Base-by-base conservation (phyloP, 2,797 vertebrate genomes). In the Tapera naevia region DNA sequence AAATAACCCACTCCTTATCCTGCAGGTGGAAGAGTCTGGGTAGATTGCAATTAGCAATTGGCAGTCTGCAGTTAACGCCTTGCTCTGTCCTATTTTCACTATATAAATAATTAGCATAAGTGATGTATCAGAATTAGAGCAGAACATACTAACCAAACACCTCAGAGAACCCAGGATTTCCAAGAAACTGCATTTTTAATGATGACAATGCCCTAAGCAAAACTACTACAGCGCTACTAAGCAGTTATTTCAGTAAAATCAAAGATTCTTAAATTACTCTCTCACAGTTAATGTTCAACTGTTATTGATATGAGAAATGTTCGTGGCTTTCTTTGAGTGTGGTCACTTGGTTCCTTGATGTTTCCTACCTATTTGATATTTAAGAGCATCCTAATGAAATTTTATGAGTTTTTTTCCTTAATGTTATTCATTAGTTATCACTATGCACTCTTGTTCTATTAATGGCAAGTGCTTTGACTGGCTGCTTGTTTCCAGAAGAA, bases 391-490 rank as follows among this genome's bases (percentile, higher is more conserved):
- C 17, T 45, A 39, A 57, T 58, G 67, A 62, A 46, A 27, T 2
- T 0, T 21, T 16, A 22, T 11, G 0, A 0, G 0, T 62, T 72
- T 97, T 72, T 97, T 97, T 98, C 89, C 98, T 98, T 97, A 97
- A 92, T 41, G 23, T 30, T 71, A 25, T 15, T 75, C 18, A 60
- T 75, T 85, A 99, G 99, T 99, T 97, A 98, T 99, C 93, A 97
- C 96, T 30, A 99, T 99, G 97, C 98, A 98, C 91, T 99, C 98
- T 0, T 99, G 99, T 97, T 98, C 98, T 82, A 98, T 99, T 96
- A 99, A 99, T 80, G 99, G 99, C 21, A 99, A 99, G 86, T 94
- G 98, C 94, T 99, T 99, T 82, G 99, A 99, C 60, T 99, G 99
- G 99, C 98, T 98, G 83, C 98, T 99, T 41, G 97, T 99, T 96